Percentiles rank a stretch among this genome's conserved stretches.
These are phyloP conservation scores for Saguinus midas DNA, from an alignment of 2,113 vertebrate genomes.

Conservation along the genomic window DNA sequence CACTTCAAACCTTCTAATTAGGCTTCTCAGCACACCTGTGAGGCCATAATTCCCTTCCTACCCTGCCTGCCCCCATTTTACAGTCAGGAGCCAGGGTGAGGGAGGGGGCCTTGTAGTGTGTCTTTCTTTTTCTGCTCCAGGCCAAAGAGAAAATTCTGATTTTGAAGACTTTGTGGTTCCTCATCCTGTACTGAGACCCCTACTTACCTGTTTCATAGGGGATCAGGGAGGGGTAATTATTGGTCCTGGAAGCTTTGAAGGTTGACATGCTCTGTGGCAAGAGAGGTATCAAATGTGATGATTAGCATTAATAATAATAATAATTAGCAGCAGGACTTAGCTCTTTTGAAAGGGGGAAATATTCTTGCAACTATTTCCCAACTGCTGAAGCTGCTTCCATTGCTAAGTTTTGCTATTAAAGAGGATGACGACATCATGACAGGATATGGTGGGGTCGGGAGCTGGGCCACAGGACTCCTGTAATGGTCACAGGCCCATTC, in stretches of 20 bases:
- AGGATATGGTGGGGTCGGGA: not conserved
- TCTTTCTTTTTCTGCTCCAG: not conserved
- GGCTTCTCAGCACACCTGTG: not conserved
- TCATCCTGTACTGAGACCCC: not conserved
- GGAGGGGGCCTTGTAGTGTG: not conserved
- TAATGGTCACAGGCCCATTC: not conserved
- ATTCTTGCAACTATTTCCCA: not conserved
- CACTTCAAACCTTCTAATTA: conserved; percentile 32
- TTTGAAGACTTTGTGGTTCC: conserved; percentile 33
- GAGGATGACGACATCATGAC: not conserved
- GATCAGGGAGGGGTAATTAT: conserved; percentile 19
- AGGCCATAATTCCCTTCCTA: not conserved
- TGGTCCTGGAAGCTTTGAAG: conserved; percentile 55
- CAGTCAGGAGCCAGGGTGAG: not conserved
- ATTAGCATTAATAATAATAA: conserved; percentile 53
- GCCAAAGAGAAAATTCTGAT: not conserved
- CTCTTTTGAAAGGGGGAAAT: conserved; percentile 38
- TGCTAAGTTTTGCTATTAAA: not conserved
- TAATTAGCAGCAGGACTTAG: conserved; percentile 38
- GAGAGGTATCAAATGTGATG: conserved; percentile 38
- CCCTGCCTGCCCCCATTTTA: not conserved
- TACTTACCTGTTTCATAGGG: conserved; percentile 36
- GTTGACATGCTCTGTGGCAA: conserved; percentile 22
- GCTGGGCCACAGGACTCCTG: not conserved
- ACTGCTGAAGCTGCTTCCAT: not conserved